These are phyloP conservation scores for Coregonus ussuriensis DNA, from an alignment of 2,797 vertebrate genomes.

Conservation along the genomic window DNA sequence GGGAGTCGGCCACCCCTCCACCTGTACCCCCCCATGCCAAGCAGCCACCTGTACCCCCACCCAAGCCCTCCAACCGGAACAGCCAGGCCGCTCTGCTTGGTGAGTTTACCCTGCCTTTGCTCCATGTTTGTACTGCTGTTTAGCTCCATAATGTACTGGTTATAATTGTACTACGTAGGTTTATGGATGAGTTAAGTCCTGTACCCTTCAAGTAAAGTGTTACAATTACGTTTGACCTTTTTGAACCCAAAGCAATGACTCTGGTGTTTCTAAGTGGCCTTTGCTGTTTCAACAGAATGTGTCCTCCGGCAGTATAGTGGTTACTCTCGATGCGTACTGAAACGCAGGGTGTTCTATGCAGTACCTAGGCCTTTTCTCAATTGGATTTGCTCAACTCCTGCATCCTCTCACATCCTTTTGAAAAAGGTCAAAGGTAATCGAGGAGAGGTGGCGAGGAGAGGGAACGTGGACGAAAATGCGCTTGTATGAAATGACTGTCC, in stretches of 20 bases:
- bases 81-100: slow-evolving; percentile 84
- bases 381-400: too few species aligned
- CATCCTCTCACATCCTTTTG: too few species aligned
- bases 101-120: slow-evolving; percentile 69
- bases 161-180: slow-evolving; percentile 18
- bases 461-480: too few species aligned
- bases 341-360: not conserved
- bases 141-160: not conserved
- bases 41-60: slow-evolving; percentile 90
- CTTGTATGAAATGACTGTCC: too few species aligned
- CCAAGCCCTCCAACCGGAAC: slow-evolving; percentile 89
- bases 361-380: too few species aligned
- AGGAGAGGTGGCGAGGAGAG: too few species aligned
- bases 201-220: not conserved
- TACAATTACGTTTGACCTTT: not conserved
- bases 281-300: not conserved
- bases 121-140: slow-evolving; percentile 3
- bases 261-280: not conserved
- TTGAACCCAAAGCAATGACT: not conserved
- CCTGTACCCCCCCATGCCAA: slow-evolving; percentile 76
- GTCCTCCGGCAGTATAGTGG: not conserved
- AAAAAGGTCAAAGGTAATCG: too few species aligned
- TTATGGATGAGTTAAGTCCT: not conserved
- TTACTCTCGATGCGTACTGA: not conserved
- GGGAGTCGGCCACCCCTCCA: slow-evolving; percentile 44